A percentile compares a stretch with the other conserved stretches of the same genome.
phyloP scores from a whole-genome alignment of 1,140 invertebrate species.

The Gryllus bimaculatus region DNA sequence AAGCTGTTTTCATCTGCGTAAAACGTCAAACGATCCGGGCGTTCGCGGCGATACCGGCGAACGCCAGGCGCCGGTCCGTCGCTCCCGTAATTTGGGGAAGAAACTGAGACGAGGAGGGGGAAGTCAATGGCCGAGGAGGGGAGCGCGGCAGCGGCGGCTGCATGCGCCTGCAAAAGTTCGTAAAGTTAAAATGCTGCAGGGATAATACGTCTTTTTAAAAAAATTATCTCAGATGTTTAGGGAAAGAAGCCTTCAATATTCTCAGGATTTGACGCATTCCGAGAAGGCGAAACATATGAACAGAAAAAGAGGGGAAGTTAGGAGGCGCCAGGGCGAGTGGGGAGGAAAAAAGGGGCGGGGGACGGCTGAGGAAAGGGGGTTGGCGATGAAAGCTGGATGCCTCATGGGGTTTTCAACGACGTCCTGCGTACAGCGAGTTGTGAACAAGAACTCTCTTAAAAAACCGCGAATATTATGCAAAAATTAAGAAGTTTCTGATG shows the following conservation, averaged over 20 bases:
- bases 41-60: not conserved
- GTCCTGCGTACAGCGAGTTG: not conserved
- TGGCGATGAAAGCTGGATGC: not conserved
- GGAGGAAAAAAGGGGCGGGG: not conserved
- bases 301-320: not conserved
- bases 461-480: not conserved
- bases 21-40: not conserved
- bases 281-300: not conserved
- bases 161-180: not conserved
- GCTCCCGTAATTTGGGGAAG: not conserved
- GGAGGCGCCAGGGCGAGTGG: not conserved
- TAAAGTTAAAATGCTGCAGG: not conserved
- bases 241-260: not conserved
- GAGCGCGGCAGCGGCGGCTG: too few relatives aligned
- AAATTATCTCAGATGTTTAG: not conserved
- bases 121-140: too few relatives aligned
- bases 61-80: not conserved
- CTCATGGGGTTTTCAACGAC: not conserved
- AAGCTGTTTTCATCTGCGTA: not conserved
- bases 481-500: constrained; percentile 1
- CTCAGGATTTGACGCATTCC: not conserved
- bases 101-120: not conserved
- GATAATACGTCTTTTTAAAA: not conserved
- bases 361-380: too few relatives aligned
- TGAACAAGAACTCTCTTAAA: not conserved